Percentiles rank a stretch among this genome's conserved stretches.
Conservation (phyloP, 2,888 invertebrate species). For the Tipula lateralis region DNA sequence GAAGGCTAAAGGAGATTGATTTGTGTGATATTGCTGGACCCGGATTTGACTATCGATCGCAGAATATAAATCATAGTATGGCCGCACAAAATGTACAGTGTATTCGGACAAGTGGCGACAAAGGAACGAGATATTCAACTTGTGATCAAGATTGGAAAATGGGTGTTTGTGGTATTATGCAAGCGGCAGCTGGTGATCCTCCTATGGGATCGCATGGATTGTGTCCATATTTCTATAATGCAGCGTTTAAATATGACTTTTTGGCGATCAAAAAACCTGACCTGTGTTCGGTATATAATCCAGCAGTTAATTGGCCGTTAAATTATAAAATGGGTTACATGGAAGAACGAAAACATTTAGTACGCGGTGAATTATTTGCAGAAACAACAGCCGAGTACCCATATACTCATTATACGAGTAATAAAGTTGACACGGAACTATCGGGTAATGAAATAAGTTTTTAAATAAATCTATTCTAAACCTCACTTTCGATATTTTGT, state of each 20-base stretch:
- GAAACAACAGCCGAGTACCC: conserved; percentile 37
- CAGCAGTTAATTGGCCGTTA: conserved; percentile 35
- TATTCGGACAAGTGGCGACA: conserved; percentile 38
- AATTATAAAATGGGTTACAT: conserved; percentile 39
- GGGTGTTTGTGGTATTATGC: conserved; percentile 39
- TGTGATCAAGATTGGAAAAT: conserved; percentile 41
- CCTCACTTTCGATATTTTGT: no score
- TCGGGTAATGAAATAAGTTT: neutral
- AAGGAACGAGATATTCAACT: conserved; percentile 37
- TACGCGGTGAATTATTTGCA: conserved; percentile 36
- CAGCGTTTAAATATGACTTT: conserved; percentile 38
- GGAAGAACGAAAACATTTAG: conserved; percentile 36
- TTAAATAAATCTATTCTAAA: neutral
- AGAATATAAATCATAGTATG: conserved; percentile 35
- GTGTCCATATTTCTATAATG: conserved; percentile 39
- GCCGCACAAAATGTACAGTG: conserved; percentile 40
- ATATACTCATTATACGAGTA: conserved; percentile 35
- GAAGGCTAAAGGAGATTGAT: conserved; percentile 37
- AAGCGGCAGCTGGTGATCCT: conserved; percentile 36
- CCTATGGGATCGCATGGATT: conserved; percentile 38
- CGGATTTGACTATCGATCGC: conserved; percentile 36
- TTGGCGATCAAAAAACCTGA: conserved; percentile 36
- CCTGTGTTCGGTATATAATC: conserved; percentile 34
- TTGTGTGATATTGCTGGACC: conserved; percentile 39
- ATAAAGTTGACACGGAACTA: neutral